Percentiles rank a stretch among this genome's conserved stretches.
Conservation (phyloP, 2,888 invertebrate genomes). For the Leuctra nigra region DNA sequence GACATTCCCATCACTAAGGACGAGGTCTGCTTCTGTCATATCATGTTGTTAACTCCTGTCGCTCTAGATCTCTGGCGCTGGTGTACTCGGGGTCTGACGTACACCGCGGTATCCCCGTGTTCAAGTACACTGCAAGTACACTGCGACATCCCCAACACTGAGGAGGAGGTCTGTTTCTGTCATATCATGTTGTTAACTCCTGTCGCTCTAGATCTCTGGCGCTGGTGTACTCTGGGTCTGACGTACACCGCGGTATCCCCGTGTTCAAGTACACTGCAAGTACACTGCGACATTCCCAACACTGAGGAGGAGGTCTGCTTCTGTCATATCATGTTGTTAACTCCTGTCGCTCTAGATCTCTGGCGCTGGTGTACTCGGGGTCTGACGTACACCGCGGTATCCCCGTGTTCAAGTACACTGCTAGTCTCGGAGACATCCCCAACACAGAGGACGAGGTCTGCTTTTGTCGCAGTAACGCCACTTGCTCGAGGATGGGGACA, state of each 20-base stretch:
- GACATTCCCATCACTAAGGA: slow-evolving; percentile 53
- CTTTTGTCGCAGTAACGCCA: slow-evolving; percentile 52
- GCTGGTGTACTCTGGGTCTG: slow-evolving; percentile 52
- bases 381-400: slow-evolving; percentile 59
- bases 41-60: no score
- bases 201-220: slow-evolving; percentile 58
- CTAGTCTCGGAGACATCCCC: slow-evolving; percentile 63
- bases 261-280: slow-evolving; percentile 60
- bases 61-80: slow-evolving; percentile 58
- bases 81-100: slow-evolving; percentile 51
- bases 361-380: slow-evolving; percentile 54
- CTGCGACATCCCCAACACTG: slow-evolving; percentile 58
- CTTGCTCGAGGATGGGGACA: slow-evolving; percentile 66
- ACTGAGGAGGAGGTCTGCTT: slow-evolving; percentile 50
- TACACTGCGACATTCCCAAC: slow-evolving; percentile 62
- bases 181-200: no score
- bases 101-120: slow-evolving; percentile 61
- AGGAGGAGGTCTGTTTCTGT: slow-evolving; percentile 52
- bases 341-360: no score
- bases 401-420: slow-evolving; percentile 57
- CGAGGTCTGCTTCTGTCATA: slow-evolving; percentile 53
- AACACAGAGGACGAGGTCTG: slow-evolving; percentile 48
- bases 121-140: slow-evolving; percentile 60
- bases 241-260: slow-evolving; percentile 58
- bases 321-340: no score